Evolutionary conservation across 2,797 vertebrate genomes (phyloP).

Genomic region (Alfaro cultratus): DNA sequence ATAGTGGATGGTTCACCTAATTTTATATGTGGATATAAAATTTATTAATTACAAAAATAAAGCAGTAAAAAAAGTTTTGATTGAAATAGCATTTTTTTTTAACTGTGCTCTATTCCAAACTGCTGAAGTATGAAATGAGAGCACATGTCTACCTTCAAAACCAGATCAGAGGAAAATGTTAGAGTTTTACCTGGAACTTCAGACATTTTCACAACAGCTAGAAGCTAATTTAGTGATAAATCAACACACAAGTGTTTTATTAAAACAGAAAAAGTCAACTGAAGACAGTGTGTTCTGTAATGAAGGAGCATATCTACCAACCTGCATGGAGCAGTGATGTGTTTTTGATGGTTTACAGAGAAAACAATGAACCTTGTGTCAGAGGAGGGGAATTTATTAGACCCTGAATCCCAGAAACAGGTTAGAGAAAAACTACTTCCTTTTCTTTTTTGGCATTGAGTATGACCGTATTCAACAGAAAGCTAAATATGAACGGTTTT

Average conservation of each 20-base stretch:
- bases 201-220: not conserved
- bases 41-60: not conserved
- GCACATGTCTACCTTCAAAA: not conserved
- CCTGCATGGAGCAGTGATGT: slow-evolving; percentile 9
- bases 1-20: not conserved
- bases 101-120: not conserved
- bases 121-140: not conserved
- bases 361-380: slow-evolving; percentile 1
- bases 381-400: slow-evolving; percentile 2
- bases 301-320: slow-evolving; percentile 2
- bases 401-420: not conserved
- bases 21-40: not conserved
- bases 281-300: not conserved
- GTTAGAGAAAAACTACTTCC: not conserved
- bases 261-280: not conserved
- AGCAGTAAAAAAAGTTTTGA: not conserved
- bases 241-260: not conserved
- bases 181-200: not conserved
- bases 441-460: not conserved
- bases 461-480: not conserved
- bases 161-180: not conserved
- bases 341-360: slow-evolving; percentile 13
- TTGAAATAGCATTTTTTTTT: not conserved
- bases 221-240: not conserved
- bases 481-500: not conserved